Conservation (phyloP, 2,888 invertebrate species). For the Amphipyra tragopoginis region DNA sequence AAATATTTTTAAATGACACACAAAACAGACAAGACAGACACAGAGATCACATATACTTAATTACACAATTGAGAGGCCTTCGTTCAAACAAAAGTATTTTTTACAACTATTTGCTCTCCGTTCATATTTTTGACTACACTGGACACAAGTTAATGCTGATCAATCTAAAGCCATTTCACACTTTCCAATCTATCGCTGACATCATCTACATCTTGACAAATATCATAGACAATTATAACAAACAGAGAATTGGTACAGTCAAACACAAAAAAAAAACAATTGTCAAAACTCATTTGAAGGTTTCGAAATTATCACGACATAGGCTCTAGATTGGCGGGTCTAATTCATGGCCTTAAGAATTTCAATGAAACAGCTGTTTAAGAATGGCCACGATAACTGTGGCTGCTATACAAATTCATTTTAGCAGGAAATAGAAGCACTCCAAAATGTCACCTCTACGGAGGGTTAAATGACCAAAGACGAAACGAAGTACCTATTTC, state of each 20-base stretch:
- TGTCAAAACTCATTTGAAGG: conserved; percentile 34
- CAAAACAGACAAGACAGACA: conserved; percentile 49
- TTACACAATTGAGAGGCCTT: conserved; percentile 50
- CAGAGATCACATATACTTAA: conserved; percentile 58
- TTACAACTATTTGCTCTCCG: conserved; percentile 17
- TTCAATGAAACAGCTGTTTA: conserved; percentile 24
- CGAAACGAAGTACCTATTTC: conserved; percentile 21
- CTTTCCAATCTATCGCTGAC: conserved; percentile 24
- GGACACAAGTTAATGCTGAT: conserved; percentile 22
- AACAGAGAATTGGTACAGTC: conserved; percentile 20
- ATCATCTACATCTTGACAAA: conserved; percentile 11
- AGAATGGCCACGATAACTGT: conserved; percentile 18
- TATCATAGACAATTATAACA: too few species aligned
- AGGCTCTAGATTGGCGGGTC: conserved; percentile 24
- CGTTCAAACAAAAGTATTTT: conserved; percentile 26
- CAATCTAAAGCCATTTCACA: conserved; percentile 9
- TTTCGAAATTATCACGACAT: conserved; percentile 9
- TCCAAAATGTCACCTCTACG: conserved; percentile 6
- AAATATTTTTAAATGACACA: conserved; percentile 52
- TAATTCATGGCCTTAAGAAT: conserved; percentile 5
- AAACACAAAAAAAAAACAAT: conserved; percentile 46
- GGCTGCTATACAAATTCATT: background rate
- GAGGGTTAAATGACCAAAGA: too few species aligned
- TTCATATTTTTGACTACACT: conserved; percentile 17
- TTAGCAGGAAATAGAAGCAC: conserved; percentile 4